phyloP scores from a whole-genome alignment of 2,888 invertebrate genomes.

The Ormia ochracea region DNA sequence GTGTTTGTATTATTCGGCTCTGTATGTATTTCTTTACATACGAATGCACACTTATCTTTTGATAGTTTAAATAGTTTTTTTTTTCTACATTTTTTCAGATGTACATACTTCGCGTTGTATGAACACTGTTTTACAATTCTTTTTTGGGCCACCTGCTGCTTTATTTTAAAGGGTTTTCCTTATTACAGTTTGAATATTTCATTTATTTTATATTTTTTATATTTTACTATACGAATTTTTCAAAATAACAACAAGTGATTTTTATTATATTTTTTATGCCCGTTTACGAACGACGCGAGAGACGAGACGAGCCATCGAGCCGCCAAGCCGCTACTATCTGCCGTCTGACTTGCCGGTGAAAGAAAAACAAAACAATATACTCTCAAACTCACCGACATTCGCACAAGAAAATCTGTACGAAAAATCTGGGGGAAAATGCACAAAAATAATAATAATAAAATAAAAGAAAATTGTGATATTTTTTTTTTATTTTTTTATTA shows the following conservation, averaged over 20 bases:
- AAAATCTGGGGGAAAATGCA: constrained; percentile 38
- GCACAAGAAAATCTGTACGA: constrained; percentile 1
- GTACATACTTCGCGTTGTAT: constrained; percentile 22
- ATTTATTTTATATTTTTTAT: background rate
- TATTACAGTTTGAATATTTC: background rate
- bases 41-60: too few relatives aligned
- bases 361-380: constrained; percentile 55
- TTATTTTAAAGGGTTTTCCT: background rate
- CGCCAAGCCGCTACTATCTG: constrained; percentile 73
- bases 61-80: too few relatives aligned
- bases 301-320: constrained; percentile 74
- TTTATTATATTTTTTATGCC: background rate
- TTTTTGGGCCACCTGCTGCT: background rate
- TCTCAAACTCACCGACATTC: constrained; percentile 12
- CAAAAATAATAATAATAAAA: background rate
- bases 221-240: background rate
- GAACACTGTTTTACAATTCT: constrained; percentile 18
- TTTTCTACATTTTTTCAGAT: background rate
- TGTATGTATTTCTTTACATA: too few relatives aligned
- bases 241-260: constrained; percentile 24
- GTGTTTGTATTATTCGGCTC: too few relatives aligned
- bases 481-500: background rate
- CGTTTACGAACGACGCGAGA: constrained; percentile 55
- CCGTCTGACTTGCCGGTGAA: constrained; percentile 68
- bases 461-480: constrained; percentile 12